phyloP scores from a whole-genome alignment of 2,888 invertebrate genomes.

The Agriopis leucophaearia region DNA sequence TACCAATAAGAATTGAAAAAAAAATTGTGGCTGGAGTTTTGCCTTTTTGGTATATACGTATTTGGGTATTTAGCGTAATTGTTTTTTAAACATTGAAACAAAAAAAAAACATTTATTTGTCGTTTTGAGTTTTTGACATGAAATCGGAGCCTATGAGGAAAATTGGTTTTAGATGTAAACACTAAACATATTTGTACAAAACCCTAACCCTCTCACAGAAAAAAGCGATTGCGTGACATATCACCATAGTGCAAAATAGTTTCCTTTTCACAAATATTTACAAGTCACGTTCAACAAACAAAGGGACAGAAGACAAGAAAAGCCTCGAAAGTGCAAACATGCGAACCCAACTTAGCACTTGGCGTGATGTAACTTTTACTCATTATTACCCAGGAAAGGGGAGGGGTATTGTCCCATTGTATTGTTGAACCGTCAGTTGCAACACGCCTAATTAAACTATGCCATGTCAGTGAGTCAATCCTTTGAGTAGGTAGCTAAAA shows the following conservation, averaged over 20 bases:
- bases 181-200: background rate
- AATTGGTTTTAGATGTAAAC: background rate
- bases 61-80: no score
- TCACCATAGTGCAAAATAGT: constrained; percentile 26
- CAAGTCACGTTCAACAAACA: constrained; percentile 41
- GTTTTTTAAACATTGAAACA: no score
- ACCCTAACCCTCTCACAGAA: background rate
- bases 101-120: no score
- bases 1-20: no score
- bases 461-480: constrained; percentile 31
- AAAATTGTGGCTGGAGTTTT: no score
- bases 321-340: constrained; percentile 42
- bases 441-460: constrained; percentile 30
- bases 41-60: no score
- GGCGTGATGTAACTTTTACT: constrained; percentile 47
- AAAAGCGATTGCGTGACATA: constrained; percentile 20
- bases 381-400: constrained; percentile 30
- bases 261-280: constrained; percentile 31
- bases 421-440: constrained; percentile 37
- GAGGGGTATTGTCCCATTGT: constrained; percentile 47
- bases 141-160: no score
- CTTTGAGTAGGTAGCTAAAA: constrained; percentile 13
- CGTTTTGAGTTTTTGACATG: no score
- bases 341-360: constrained; percentile 47
- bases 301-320: constrained; percentile 43